phyloP scores from a whole-genome alignment of 2,113 vertebrate species.

The Tragulus kanchil region DNA sequence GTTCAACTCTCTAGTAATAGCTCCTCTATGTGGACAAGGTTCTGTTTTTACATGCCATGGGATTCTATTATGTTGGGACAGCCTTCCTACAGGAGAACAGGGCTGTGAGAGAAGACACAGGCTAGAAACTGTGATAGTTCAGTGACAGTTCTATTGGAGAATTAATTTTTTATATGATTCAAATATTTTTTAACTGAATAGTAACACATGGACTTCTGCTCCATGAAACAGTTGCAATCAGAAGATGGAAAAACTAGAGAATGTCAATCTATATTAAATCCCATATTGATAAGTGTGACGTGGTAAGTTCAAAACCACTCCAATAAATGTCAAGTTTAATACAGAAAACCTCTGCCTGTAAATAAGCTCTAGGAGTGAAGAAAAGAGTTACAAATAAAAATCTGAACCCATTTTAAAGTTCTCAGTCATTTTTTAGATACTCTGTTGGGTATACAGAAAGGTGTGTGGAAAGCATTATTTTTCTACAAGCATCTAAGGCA shows the following conservation, averaged over 20 bases:
- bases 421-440: constrained; percentile 1
- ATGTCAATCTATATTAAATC: background rate
- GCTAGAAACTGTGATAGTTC: background rate
- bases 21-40: background rate
- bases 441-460: constrained; percentile 67
- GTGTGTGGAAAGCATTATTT: constrained; percentile 72
- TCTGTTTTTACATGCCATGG: background rate
- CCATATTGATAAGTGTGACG: background rate
- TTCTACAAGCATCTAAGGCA: constrained; percentile 35
- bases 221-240: background rate
- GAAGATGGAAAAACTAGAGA: background rate
- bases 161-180: background rate
- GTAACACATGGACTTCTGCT: constrained; percentile 30
- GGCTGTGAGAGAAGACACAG: background rate
- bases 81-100: background rate
- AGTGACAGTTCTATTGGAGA: background rate
- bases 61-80: background rate
- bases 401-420: background rate
- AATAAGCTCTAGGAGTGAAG: background rate
- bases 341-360: background rate
- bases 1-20: background rate
- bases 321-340: constrained; percentile 1
- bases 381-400: background rate
- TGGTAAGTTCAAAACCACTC: background rate
- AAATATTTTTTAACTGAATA: background rate